Evolutionary conservation across 1,140 invertebrate genomes (phyloP), one percentile per base, ranked within the genome.

Genomic region (Oreohelix idahoensis): DNA sequence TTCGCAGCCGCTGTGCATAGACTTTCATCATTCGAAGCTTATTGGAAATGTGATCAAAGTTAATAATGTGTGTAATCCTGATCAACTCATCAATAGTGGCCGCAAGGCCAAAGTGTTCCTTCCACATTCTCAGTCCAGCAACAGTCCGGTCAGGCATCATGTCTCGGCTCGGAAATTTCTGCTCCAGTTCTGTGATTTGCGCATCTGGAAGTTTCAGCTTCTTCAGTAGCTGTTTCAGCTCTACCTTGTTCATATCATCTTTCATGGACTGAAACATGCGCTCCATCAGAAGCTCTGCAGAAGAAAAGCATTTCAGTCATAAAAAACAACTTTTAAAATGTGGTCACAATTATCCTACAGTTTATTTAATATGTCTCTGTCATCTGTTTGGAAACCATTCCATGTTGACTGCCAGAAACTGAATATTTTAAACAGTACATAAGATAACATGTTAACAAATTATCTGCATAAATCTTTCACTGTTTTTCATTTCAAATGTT

Each of bases 21-120:
- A 92, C 85, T 81, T 92, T 91, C 88, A 92, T 90, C 8, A 86
- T 86, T 35, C 80, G 81, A n/a, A 92, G 80, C 73, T 90, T 88
- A 0, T 84, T 38, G n/a, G 88, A 88, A 10, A 91, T 71, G 4
- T 87, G 81, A 32, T 90, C 88, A 74, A 91, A 88, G 39, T 90
- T 90, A 73, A 92, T 84, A 29, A 92, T 87, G 75, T 92, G 90
- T 38, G 90, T 87, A 26, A 92, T 85, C 35, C 91, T 80, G 13
- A 92, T 89, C 10, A 92, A 84, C 76, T 92, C 90, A 63, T 91
- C 90, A 51, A 88, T 81, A 10, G 87, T 90, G 63, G 91, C 91
- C 10, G 86, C 32, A 0, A 87, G 83, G 36, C 88, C 90, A 51
- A 87, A 87, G 70, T 86, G 83, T 32, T 90, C 87, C 79, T 87